Conservation (phyloP, 2,113 vertebrate species). For the Scophthalmus maximus region DNA sequence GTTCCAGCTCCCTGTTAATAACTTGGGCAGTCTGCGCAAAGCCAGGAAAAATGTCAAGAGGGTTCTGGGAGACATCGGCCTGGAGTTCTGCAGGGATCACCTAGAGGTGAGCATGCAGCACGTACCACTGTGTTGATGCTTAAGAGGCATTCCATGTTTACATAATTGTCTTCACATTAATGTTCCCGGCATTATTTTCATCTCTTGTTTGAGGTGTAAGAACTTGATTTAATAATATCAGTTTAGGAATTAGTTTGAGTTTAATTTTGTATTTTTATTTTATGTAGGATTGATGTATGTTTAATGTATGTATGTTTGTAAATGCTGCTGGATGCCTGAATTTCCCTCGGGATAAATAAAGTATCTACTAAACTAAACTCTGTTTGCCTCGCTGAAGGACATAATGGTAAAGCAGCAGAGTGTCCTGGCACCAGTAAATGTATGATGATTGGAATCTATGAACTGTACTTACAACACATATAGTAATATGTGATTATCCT, state of each 20-base stretch:
- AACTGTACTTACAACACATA: neutral
- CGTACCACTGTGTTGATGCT: neutral
- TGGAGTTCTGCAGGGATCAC: conserved; percentile 98
- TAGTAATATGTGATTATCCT: neutral
- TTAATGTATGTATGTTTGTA: too few relatives aligned
- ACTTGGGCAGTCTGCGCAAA: conserved; percentile 99
- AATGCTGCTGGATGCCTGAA: too few relatives aligned
- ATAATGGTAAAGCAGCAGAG: neutral
- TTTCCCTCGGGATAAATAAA: too few relatives aligned
- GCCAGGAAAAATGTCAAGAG: conserved; percentile 99
- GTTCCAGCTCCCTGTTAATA: conserved; percentile 99
- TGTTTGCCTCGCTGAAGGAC: neutral
- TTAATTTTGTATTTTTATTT: too few relatives aligned
- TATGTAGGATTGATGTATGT: too few relatives aligned
- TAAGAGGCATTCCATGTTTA: neutral
- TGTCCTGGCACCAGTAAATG: neutral
- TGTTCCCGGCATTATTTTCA: neutral
- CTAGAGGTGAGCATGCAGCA: conserved; percentile 87
- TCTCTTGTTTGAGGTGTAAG: neutral
- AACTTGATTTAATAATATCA: neutral
- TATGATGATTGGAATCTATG: neutral
- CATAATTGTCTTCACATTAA: neutral
- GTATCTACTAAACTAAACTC: too few relatives aligned
- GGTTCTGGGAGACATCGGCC: conserved; percentile 97
- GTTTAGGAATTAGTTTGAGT: neutral